Percentiles rank a stretch among this genome's conserved stretches.
These are phyloP conservation scores for Magallana angulata DNA, from an alignment of 1,140 invertebrate species.

Conservation along the genomic window DNA sequence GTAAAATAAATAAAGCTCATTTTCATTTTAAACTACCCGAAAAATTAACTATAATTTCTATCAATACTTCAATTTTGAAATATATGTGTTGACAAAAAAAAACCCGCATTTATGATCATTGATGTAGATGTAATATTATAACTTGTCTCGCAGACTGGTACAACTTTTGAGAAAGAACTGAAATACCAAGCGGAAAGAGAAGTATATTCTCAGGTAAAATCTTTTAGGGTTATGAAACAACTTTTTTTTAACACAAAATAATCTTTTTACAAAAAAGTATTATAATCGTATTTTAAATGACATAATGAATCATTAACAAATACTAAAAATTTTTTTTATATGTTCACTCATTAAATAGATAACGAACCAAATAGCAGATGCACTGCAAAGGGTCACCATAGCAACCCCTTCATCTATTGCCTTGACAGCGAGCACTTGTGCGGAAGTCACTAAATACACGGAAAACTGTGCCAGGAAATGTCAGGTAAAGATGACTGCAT, in stretches of 20 bases:
- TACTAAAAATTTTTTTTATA: too few relatives aligned
- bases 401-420: slow-evolving; percentile 35
- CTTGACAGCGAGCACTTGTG: slow-evolving; percentile 36
- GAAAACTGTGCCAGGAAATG: slow-evolving; percentile 47
- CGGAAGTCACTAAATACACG: slow-evolving; percentile 43
- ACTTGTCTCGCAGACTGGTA: not conserved
- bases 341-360: not conserved
- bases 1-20: too few relatives aligned
- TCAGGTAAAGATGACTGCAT: slow-evolving; percentile 43
- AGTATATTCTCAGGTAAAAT: slow-evolving; percentile 49
- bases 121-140: too few relatives aligned
- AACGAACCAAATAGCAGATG: slow-evolving; percentile 44
- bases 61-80: too few relatives aligned
- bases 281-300: not conserved
- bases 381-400: slow-evolving; percentile 39
- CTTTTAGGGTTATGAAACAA: not conserved
- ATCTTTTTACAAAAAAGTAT: not conserved
- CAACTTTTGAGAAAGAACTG: slow-evolving; percentile 16
- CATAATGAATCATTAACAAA: too few relatives aligned
- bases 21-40: too few relatives aligned
- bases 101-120: too few relatives aligned
- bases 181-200: slow-evolving; percentile 54
- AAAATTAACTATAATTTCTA: too few relatives aligned
- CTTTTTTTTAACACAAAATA: not conserved
- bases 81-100: too few relatives aligned